phyloP scores from a whole-genome alignment of 2,113 vertebrate genomes.

The Phylloscopus whistleri region DNA sequence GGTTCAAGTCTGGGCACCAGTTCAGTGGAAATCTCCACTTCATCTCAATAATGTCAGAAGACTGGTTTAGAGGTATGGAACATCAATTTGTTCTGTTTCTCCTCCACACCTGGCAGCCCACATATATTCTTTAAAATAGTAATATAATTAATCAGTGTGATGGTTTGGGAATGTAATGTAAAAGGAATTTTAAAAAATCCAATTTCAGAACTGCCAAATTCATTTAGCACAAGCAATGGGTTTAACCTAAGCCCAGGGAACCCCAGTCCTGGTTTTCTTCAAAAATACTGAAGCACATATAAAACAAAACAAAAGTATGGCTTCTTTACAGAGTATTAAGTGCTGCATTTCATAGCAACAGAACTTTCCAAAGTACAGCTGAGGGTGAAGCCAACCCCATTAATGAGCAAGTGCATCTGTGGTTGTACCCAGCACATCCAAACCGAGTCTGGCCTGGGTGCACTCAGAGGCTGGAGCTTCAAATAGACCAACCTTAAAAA shows the following conservation, averaged over 20 bases:
- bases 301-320: background rate
- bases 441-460: background rate
- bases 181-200: slow-evolving; percentile 13
- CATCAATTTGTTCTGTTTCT: slow-evolving; percentile 45
- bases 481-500: background rate
- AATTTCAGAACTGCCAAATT: slow-evolving; percentile 39
- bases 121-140: slow-evolving; percentile 39
- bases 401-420: background rate
- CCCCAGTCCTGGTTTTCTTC: background rate
- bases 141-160: slow-evolving; percentile 34
- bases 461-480: background rate
- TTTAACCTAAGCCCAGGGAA: background rate
- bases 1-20: background rate
- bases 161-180: slow-evolving; percentile 3
- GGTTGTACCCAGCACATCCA: background rate
- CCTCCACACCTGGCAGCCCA: slow-evolving; percentile 14
- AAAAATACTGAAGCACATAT: background rate
- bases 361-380: background rate
- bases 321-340: background rate
- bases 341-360: background rate
- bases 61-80: background rate
- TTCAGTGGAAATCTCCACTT: background rate
- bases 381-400: background rate
- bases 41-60: background rate
- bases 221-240: background rate